Evolutionary conservation across 2,888 invertebrate genomes (phyloP).

Genomic region (Neocrepidodera transversa): DNA sequence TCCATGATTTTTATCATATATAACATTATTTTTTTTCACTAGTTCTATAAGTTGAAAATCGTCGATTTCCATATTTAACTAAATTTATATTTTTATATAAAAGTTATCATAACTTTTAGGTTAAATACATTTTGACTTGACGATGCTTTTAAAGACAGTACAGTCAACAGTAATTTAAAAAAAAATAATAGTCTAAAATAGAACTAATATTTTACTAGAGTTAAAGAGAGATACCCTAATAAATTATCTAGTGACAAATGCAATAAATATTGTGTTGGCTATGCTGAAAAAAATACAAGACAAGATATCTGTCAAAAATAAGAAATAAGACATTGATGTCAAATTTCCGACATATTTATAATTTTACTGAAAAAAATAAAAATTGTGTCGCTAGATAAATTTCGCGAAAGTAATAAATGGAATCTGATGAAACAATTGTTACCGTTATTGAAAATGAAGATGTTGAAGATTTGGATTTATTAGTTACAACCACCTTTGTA

Average conservation of each 20-base stretch:
- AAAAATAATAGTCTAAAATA: too few species aligned
- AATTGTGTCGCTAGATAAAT: background rate
- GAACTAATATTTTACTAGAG: too few species aligned
- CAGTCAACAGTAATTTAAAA: too few species aligned
- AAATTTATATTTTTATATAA: too few species aligned
- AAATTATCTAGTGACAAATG: too few species aligned
- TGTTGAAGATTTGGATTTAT: constrained; percentile 8
- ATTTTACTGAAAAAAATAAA: constrained; percentile 24
- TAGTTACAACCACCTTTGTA: constrained; percentile 19
- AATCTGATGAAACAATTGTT: background rate
- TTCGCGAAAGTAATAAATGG: constrained; percentile 4
- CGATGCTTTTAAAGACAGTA: too few species aligned
- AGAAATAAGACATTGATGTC: constrained; percentile 21
- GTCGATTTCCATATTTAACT: constrained; percentile 7
- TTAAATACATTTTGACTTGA: too few species aligned
- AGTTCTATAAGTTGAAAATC: constrained; percentile 4
- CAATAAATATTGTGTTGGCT: too few species aligned
- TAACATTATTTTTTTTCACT: constrained; percentile 5
- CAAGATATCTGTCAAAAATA: constrained; percentile 8
- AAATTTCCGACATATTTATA: constrained; percentile 26
- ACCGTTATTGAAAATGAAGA: background rate
- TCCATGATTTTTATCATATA: constrained; percentile 11
- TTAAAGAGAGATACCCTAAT: too few species aligned
- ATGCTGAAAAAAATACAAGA: background rate
- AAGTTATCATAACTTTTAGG: too few species aligned